Evolutionary conservation across 2,888 invertebrate species (phyloP).

Genomic region (Flexamia atlantica): DNA sequence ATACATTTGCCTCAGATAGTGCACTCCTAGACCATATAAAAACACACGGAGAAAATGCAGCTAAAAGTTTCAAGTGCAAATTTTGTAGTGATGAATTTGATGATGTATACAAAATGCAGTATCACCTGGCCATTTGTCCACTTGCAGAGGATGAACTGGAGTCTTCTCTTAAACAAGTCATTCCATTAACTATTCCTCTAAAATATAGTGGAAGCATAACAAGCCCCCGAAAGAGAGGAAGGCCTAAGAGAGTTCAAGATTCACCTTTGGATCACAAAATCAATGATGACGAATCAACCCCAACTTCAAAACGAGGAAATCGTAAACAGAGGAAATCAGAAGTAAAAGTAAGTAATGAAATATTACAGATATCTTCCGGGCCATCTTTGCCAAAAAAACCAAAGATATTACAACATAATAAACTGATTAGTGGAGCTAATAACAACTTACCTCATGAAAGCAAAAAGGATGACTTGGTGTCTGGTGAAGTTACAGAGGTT

Average conservation of each 20-base stretch:
- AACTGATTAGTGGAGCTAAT: neutral
- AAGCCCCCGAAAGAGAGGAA: constrained; percentile 30
- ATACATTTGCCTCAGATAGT: constrained; percentile 22
- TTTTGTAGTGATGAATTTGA: constrained; percentile 42
- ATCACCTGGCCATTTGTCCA: constrained; percentile 27
- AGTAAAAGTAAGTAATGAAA: neutral
- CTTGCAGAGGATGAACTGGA: constrained; percentile 45
- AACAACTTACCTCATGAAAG: neutral
- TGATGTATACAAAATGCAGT: constrained; percentile 47
- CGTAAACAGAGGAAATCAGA: constrained; percentile 5
- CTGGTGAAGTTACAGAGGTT: neutral
- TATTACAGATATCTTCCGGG: neutral
- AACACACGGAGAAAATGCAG: constrained; percentile 41
- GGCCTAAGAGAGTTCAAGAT: constrained; percentile 25
- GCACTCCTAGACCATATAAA: constrained; percentile 20
- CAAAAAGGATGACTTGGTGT: neutral
- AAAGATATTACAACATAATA: neutral
- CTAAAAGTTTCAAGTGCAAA: constrained; percentile 40
- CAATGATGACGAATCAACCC: neutral
- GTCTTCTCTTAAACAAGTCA: neutral
- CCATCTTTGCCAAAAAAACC: neutral
- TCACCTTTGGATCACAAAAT: neutral
- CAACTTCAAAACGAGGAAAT: neutral
- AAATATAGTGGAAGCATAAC: neutral
- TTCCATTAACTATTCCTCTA: neutral